Evolutionary conservation across 1,140 invertebrate genomes (phyloP).

Genomic region (Elysia chlorotica): DNA sequence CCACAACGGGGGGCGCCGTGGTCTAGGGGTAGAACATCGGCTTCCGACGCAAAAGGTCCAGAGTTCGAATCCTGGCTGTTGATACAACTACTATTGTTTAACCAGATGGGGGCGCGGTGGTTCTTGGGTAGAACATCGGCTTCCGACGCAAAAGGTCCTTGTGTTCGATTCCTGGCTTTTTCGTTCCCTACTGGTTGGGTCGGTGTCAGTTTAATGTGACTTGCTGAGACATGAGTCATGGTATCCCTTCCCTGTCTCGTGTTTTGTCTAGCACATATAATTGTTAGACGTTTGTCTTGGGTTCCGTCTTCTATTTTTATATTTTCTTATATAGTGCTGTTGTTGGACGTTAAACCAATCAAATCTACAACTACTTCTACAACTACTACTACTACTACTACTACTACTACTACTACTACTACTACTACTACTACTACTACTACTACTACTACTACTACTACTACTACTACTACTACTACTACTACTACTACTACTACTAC

Average conservation of each 20-base stretch:
- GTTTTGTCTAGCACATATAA: background rate
- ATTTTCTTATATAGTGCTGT: background rate
- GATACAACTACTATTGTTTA: no score
- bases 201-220: background rate
- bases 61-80: background rate
- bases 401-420: constrained; percentile 1
- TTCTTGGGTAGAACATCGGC: background rate
- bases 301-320: background rate
- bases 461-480: constrained; percentile 9
- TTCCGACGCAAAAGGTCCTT: background rate
- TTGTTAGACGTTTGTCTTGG: background rate
- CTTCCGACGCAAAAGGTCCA: background rate
- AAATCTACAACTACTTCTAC: background rate
- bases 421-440: constrained; percentile 10
- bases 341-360: background rate
- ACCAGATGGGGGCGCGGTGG: no score
- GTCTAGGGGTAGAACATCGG: background rate
- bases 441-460: constrained; percentile 11
- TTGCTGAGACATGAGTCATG: background rate
- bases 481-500: constrained; percentile 4
- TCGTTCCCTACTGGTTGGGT: background rate
- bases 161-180: no score
- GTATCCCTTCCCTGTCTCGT: background rate
- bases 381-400: constrained; percentile 9
- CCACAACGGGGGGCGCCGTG: background rate